A percentile compares a stretch with the other conserved stretches of the same genome.
These are phyloP conservation scores for Sarotherodon lohbergeri DNA, from an alignment of 2,113 vertebrate species.

Conservation along the genomic window DNA sequence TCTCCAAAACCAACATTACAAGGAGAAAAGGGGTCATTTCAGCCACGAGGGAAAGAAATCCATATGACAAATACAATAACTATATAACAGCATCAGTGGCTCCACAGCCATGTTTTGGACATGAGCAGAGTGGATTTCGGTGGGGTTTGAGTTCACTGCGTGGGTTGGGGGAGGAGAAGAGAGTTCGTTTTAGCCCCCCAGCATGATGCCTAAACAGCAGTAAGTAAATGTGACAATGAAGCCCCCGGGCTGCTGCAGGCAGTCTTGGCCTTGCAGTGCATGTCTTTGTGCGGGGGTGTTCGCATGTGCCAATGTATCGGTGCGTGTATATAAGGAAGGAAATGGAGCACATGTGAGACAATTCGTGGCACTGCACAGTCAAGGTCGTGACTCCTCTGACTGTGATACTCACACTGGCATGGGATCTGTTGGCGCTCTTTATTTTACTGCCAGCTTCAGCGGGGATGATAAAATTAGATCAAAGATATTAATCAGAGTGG, in stretches of 20 bases:
- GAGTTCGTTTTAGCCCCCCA: slow-evolving; percentile 47
- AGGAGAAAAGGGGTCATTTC: not conserved
- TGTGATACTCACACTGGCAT: slow-evolving; percentile 11
- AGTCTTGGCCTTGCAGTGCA: slow-evolving; percentile 36
- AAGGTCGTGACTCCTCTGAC: slow-evolving; percentile 46
- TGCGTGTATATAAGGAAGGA: not conserved
- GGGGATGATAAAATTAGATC: not conserved
- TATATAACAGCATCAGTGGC: not conserved
- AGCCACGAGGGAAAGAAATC: not conserved
- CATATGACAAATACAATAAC: not conserved
- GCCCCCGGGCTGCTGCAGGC: slow-evolving; percentile 40
- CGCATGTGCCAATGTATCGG: slow-evolving; percentile 31
- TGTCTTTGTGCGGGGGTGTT: slow-evolving; percentile 11
- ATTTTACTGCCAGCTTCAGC: slow-evolving; percentile 13
- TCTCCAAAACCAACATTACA: not conserved
- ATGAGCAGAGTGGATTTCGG: not conserved
- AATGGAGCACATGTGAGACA: slow-evolving; percentile 44
- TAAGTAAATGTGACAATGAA: slow-evolving; percentile 69
- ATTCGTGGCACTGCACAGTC: slow-evolving; percentile 13
- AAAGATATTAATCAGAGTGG: not conserved
- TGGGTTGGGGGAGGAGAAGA: not conserved
- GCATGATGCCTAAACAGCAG: slow-evolving; percentile 61
- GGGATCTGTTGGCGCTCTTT: not conserved
- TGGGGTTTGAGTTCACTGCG: not conserved
- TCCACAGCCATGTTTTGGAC: slow-evolving; percentile 18